phyloP scores from a whole-genome alignment of 1,140 invertebrate genomes.

The Aleiodes sp. region DNA sequence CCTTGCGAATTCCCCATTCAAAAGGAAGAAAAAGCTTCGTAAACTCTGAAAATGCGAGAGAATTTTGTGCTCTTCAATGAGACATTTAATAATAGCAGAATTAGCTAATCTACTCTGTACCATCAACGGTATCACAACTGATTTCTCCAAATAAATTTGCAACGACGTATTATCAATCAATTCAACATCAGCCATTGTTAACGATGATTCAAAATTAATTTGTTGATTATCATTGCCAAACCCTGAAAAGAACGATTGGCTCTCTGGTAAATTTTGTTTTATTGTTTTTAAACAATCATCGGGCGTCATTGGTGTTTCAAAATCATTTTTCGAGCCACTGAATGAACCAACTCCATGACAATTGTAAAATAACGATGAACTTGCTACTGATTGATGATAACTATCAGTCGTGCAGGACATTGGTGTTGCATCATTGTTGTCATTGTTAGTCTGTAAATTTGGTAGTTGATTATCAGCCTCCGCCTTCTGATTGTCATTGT shows the following conservation, averaged over 20 bases:
- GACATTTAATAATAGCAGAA: constrained; percentile 76
- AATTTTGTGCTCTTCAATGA: constrained; percentile 73
- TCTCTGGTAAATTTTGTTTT: constrained; percentile 21
- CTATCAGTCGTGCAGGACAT: constrained; percentile 63
- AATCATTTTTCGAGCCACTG: constrained; percentile 20
- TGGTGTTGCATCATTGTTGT: constrained; percentile 46
- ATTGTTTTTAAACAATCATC: constrained; percentile 8
- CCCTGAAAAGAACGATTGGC: constrained; percentile 39
- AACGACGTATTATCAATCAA: constrained; percentile 66
- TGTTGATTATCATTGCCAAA: constrained; percentile 28
- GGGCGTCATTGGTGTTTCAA: constrained; percentile 19
- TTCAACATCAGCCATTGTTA: constrained; percentile 57
- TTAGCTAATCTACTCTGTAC: constrained; percentile 75
- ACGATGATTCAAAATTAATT: constrained; percentile 33
- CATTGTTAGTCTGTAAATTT: neutral
- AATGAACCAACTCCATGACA: constrained; percentile 41
- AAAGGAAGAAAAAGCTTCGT: constrained; percentile 77
- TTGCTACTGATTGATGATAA: constrained; percentile 51
- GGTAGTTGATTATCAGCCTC: neutral
- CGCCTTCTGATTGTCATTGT: neutral
- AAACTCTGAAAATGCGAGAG: constrained; percentile 76
- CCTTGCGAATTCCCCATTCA: constrained; percentile 80
- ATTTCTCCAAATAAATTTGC: constrained; percentile 73
- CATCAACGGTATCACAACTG: constrained; percentile 73
- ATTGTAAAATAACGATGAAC: constrained; percentile 47